Base-by-base conservation (phyloP, 2,888 invertebrate genomes). In the Hirtodrosophila trivittata region DNA sequence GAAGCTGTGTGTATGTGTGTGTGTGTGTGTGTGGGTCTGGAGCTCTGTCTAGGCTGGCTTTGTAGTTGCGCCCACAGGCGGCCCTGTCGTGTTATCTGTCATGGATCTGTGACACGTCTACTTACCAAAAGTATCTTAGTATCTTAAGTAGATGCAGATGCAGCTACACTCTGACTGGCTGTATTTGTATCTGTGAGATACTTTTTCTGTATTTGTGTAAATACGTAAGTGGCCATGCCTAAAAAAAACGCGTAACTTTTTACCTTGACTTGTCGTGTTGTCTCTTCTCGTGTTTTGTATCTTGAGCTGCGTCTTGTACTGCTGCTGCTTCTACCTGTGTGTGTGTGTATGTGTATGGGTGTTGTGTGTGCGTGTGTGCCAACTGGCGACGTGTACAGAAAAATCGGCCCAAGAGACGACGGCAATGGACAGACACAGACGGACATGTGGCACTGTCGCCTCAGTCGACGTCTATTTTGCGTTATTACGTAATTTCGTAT, bases 201-300 rank as follows among this genome's bases (percentile, higher is more conserved):
- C 59, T 35, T 35, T 25, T 28, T 28, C 12, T 12, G 41, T 14
- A 32, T 45, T 25, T 62, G 58, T 25, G 25, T 26, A 14, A 30
- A 30, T 56, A 14, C 16, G 13, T 32, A 38, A 58, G 70, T 56
- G 58, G 54, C 60, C 54, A 45, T 64, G 66, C 54, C 71, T 52
- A 50, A 68, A 21, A 21, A 21, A 28, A 69, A 75, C 64, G 83
- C 76, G 83, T 78, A 78, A 77, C 75, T 85, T 69, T 77, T 85
- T 78, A 78, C 84, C 86, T 80, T 80, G 80, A 80, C 86, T 85
- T 77, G 85, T 82, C 76, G 59, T 65, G 54, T 72, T 56, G 54
- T 51, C 63, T 63, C 62, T 38, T 46, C 45, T 41, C 14, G 45
- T 21, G 18, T 21, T 25, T 42, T 51, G 58, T 42, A 52, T 28